These are phyloP conservation scores for Cyclura pinguis DNA, from an alignment of 2,797 vertebrate genomes.

Conservation along the genomic window DNA sequence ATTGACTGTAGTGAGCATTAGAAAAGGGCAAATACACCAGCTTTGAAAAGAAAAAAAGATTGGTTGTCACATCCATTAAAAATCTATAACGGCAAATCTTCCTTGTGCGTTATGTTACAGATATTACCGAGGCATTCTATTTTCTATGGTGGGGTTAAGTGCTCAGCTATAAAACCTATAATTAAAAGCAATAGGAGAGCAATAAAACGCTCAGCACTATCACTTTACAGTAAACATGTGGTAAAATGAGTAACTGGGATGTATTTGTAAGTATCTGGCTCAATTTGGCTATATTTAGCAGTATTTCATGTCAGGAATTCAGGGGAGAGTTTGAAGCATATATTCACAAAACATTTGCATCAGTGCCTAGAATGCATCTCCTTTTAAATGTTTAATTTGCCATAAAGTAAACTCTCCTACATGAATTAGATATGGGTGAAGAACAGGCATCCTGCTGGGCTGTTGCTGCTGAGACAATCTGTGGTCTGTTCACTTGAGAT, in stretches of 20 bases:
- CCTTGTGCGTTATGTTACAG: slow-evolving; percentile 21
- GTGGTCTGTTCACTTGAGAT: neutral
- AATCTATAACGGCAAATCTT: slow-evolving; percentile 6
- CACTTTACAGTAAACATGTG: neutral
- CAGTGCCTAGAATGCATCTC: neutral
- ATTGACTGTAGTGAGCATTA: neutral
- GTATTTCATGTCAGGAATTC: slow-evolving; percentile 7
- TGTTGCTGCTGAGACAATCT: neutral
- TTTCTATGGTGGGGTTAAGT: slow-evolving; percentile 31
- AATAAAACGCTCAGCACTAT: neutral
- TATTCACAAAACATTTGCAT: neutral
- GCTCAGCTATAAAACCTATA: slow-evolving; percentile 34
- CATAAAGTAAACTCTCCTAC: neutral
- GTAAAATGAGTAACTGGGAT: slow-evolving; percentile 23
- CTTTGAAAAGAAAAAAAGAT: neutral
- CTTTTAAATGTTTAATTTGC: neutral
- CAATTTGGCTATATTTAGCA: neutral
- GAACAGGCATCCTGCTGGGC: neutral
- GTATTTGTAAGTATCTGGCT: neutral
- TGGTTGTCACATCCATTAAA: slow-evolving; percentile 26
- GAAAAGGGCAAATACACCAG: neutral
- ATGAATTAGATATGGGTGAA: slow-evolving; percentile 6
- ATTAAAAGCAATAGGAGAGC: slow-evolving; percentile 36
- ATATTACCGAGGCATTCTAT: slow-evolving; percentile 29
- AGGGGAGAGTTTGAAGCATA: neutral